A percentile compares a stretch with the other conserved stretches of the same genome.
phyloP scores from a whole-genome alignment of 2,113 vertebrate species.

The Vulpes vulpes region DNA sequence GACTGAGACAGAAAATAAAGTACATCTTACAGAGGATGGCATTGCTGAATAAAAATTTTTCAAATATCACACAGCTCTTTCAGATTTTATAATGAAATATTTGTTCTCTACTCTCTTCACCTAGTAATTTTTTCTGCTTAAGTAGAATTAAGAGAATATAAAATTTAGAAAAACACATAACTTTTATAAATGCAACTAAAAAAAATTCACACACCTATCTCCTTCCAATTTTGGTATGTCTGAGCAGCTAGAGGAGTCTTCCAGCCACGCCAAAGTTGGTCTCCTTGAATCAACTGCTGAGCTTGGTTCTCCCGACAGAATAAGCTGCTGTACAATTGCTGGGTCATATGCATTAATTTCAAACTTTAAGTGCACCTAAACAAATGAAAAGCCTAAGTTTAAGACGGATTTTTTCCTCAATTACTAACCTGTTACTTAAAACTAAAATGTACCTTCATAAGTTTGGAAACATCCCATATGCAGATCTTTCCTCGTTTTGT shows the following conservation, averaged over 20 bases:
- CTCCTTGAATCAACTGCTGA: constrained; percentile 94
- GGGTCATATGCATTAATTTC: constrained; percentile 99
- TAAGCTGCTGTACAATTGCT: constrained; percentile 95
- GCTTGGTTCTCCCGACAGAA: constrained; percentile 93
- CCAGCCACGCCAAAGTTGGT: constrained; percentile 97
- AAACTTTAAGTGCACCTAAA: constrained; percentile 98
- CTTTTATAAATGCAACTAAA: constrained; percentile 17
- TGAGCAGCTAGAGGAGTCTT: constrained; percentile 97
- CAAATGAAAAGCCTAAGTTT: constrained; percentile 67
- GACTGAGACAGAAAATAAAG: not conserved
- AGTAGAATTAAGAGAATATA: constrained; percentile 53
- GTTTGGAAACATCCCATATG: constrained; percentile 99
- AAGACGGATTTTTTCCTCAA: constrained; percentile 43
- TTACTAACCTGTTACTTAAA: constrained; percentile 28
- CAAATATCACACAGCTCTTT: constrained; percentile 23
- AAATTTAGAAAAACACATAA: constrained; percentile 38
- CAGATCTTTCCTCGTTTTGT: constrained; percentile 99
- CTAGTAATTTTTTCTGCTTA: not conserved
- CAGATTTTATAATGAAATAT: not conserved
- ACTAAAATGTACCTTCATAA: constrained; percentile 95
- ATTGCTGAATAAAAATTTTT: constrained; percentile 55
- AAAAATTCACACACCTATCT: constrained; percentile 92
- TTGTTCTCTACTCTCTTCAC: constrained; percentile 16
- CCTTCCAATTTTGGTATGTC: constrained; percentile 99
- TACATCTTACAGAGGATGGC: not conserved